Conservation (phyloP, 2,797 vertebrate species). For the Lepus oiostolus region DNA sequence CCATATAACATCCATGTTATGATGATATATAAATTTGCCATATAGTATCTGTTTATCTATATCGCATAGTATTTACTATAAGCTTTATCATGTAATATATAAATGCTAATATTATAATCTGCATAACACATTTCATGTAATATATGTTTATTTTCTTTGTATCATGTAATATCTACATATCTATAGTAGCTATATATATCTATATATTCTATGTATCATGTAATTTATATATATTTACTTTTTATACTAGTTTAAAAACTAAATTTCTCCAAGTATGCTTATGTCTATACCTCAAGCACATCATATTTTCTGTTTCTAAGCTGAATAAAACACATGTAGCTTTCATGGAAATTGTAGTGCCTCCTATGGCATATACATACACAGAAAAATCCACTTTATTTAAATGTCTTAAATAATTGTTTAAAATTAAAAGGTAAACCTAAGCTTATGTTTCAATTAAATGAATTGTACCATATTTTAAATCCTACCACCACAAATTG, state of each 20-base stretch:
- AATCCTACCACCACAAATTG: not conserved
- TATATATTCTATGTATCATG: not conserved
- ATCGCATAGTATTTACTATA: not conserved
- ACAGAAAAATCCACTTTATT: not conserved
- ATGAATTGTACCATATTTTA: not conserved
- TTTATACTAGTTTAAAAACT: conserved; percentile 41
- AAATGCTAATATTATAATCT: not conserved
- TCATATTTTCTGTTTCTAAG: not conserved
- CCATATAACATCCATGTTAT: not conserved
- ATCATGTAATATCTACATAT: not conserved
- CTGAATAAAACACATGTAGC: not conserved
- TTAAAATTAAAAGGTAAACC: not conserved
- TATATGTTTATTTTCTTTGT: not conserved
- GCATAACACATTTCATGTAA: too few species aligned
- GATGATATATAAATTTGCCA: not conserved
- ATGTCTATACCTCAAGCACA: conserved; percentile 11
- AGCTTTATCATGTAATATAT: not conserved
- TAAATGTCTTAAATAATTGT: not conserved
- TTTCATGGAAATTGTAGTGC: not conserved
- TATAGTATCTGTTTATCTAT: not conserved
- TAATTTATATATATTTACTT: conserved; percentile 18
- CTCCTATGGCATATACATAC: not conserved
- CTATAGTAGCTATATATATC: too few species aligned
- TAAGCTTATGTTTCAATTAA: not conserved
- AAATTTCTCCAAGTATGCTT: conserved; percentile 1